Percentiles rank a stretch among this genome's conserved stretches.
Evolutionary conservation across 2,888 invertebrate genomes (phyloP).

Genomic region (Palloptera scutellata): DNA sequence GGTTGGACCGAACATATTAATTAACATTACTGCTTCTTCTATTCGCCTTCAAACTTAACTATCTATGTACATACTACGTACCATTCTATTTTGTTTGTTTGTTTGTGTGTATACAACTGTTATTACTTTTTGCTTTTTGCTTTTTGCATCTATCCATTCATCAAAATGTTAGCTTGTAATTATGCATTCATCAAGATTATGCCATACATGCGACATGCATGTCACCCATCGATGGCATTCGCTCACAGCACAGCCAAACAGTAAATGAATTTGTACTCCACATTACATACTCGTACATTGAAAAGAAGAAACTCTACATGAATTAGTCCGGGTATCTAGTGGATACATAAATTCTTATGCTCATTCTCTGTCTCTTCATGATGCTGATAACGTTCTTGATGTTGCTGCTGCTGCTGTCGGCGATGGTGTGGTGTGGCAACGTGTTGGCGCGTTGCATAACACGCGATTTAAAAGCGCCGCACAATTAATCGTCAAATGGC

Average conservation of each 20-base stretch:
- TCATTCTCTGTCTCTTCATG: conserved; percentile 24
- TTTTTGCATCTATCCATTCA: conserved; percentile 33
- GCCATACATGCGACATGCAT: conserved; percentile 51
- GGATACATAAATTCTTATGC: conserved; percentile 17
- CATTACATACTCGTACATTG: too few species aligned
- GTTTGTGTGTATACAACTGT: too few species aligned
- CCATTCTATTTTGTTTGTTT: too few species aligned
- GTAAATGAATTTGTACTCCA: too few species aligned
- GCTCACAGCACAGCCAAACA: too few species aligned
- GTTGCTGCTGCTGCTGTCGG: conserved; percentile 18
- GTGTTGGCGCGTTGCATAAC: conserved; percentile 39
- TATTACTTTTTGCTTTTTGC: too few species aligned
- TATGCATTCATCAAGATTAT: conserved; percentile 63
- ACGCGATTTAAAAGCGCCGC: conserved; percentile 56
- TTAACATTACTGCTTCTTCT: too few species aligned
- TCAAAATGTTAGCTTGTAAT: conserved; percentile 54
- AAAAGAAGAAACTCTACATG: conserved; percentile 1
- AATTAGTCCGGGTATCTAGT: not conserved
- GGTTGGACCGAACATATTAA: too few species aligned
- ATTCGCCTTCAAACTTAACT: too few species aligned
- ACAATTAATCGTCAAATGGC: conserved; percentile 60
- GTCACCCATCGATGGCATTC: conserved; percentile 22
- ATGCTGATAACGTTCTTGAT: too few species aligned
- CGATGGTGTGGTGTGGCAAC: conserved; percentile 11
- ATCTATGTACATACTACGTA: too few species aligned